Conservation (phyloP, 2,797 vertebrate genomes). For the Mareca strepera region DNA sequence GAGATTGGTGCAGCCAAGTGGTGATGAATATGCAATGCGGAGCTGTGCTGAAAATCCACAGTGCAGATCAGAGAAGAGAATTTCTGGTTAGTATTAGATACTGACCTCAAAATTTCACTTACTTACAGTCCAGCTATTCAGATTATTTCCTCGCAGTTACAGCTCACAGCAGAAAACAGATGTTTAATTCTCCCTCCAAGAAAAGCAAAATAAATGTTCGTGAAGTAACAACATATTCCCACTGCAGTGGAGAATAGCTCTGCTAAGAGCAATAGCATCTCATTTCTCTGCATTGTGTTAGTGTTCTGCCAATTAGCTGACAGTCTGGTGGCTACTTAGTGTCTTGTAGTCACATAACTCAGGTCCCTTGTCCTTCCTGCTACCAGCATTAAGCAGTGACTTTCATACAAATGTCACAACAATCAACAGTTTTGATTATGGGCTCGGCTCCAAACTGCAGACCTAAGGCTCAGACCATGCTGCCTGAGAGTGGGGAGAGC, state of each 20-base stretch:
- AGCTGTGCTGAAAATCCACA: not conserved
- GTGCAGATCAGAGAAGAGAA: not conserved
- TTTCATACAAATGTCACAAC: not conserved
- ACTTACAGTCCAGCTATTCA: not conserved
- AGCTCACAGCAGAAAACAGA: conserved; percentile 18
- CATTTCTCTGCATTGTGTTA: not conserved
- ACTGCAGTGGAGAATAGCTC: not conserved
- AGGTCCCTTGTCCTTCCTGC: not conserved
- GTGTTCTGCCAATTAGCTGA: conserved; percentile 1
- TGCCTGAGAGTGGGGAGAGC: not conserved
- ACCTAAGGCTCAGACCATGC: accelerated
- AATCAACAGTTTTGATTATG: not conserved
- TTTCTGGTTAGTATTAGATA: conserved; percentile 1
- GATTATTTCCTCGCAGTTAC: conserved; percentile 3
- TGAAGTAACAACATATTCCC: not conserved
- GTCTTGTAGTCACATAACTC: not conserved
- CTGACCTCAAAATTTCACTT: not conserved
- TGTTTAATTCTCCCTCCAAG: conserved; percentile 18
- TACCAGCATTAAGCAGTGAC: not conserved
- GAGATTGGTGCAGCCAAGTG: not conserved
- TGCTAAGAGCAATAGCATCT: not conserved
- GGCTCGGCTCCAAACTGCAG: not conserved
- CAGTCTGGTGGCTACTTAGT: not conserved
- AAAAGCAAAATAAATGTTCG: not conserved
- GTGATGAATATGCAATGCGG: conserved; percentile 38